Percentiles rank a stretch among this genome's conserved stretches.
Evolutionary conservation across 2,797 vertebrate species (phyloP).

Genomic region (Helicolenus hilgendorfi): DNA sequence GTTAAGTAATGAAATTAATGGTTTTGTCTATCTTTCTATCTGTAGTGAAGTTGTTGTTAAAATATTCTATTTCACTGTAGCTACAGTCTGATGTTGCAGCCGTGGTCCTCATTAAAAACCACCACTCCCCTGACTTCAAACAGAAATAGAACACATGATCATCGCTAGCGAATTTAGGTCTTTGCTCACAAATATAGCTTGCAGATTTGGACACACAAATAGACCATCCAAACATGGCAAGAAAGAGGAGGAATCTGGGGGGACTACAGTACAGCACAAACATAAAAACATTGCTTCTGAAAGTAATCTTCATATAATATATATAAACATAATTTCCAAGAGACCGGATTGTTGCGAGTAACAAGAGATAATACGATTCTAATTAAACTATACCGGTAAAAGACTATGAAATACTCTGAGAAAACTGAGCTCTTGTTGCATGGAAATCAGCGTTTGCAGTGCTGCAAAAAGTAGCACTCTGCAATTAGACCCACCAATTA

Average conservation of each 20-base stretch:
- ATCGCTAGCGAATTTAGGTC: conserved; percentile 12
- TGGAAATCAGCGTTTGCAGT: not conserved
- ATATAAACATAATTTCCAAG: too few relatives aligned
- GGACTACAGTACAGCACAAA: not conserved
- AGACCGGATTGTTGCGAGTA: not conserved
- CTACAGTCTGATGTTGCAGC: not conserved
- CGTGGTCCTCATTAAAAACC: conserved; percentile 39
- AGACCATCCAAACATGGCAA: not conserved
- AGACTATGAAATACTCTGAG: not conserved
- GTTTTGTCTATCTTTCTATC: not conserved
- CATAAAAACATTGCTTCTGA: not conserved
- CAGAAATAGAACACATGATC: conserved; percentile 21
- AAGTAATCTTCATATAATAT: not conserved
- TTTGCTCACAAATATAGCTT: conserved; percentile 19
- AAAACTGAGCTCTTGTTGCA: not conserved
- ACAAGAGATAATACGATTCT: too few relatives aligned
- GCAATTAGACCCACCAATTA: not conserved
- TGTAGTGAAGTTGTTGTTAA: not conserved
- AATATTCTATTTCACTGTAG: not conserved
- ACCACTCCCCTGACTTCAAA: conserved; percentile 15
- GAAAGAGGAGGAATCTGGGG: not conserved
- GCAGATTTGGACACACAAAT: conserved; percentile 12
- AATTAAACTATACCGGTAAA: not conserved
- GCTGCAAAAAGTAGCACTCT: not conserved
- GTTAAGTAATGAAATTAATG: too few relatives aligned